Percentiles rank a stretch among this genome's conserved stretches.
These are phyloP conservation scores for Spongilla lacustris DNA, from an alignment of 37 sponge, comb jelly and placozoan genomes.

Conservation along the genomic window DNA sequence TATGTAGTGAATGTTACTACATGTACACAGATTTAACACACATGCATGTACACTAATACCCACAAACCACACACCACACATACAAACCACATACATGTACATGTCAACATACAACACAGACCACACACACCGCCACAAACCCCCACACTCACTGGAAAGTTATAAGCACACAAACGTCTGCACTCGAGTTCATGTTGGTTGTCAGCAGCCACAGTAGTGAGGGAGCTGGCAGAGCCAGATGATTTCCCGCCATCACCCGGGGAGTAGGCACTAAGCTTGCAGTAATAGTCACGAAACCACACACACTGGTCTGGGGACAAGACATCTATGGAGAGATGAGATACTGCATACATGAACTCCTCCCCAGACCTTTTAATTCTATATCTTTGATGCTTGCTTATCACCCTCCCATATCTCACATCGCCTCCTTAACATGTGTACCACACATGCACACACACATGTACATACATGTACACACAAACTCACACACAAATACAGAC, in stretches of 20 bases:
- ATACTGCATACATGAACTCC: too few species aligned
- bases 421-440: too few species aligned
- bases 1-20: too few species aligned
- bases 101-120: neutral
- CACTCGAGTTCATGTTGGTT: constrained; percentile 17
- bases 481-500: too few species aligned
- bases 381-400: too few species aligned
- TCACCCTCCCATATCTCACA: too few species aligned
- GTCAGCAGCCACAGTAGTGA: neutral
- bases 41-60: too few species aligned
- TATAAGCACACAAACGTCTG: constrained; percentile 63
- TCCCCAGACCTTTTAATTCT: too few species aligned
- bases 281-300: constrained; percentile 42
- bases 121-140: neutral
- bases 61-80: neutral
- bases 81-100: neutral
- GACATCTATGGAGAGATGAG: neutral
- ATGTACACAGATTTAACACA: too few species aligned
- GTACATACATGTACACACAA: too few species aligned
- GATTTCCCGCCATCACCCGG: too few species aligned
- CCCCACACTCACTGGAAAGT: constrained; percentile 65
- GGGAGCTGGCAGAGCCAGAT: neutral
- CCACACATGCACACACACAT: too few species aligned
- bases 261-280: constrained; percentile 11
- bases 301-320: constrained; percentile 16